phyloP scores from a whole-genome alignment of 92 coral and sea anemone genomes.

The Montipora capitata region DNA sequence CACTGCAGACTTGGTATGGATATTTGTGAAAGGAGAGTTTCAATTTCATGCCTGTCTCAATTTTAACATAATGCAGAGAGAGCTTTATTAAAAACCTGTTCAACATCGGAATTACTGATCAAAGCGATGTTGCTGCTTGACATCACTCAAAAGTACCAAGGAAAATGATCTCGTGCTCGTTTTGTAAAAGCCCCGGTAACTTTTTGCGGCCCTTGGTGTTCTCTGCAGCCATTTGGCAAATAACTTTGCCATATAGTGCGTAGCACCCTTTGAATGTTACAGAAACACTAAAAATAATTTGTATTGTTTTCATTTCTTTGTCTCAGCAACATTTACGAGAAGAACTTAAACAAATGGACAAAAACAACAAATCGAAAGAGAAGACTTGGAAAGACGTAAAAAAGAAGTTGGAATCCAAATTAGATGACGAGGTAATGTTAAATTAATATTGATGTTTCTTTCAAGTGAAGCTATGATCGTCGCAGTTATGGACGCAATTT shows the following conservation, averaged over 20 bases:
- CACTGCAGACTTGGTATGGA: conserved; percentile 81
- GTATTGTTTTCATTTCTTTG: not conserved
- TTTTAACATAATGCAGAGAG: too few relatives aligned
- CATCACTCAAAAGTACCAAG: not conserved
- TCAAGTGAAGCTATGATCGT: too few relatives aligned
- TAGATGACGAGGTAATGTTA: conserved; percentile 73
- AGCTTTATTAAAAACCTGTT: too few relatives aligned
- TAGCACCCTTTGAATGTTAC: too few relatives aligned
- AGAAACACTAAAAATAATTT: not conserved
- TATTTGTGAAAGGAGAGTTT: too few relatives aligned
- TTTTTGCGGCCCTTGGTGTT: too few relatives aligned
- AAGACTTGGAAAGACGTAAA: conserved; percentile 75
- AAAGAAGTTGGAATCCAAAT: conserved; percentile 70
- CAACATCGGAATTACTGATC: not conserved
- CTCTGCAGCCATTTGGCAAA: too few relatives aligned
- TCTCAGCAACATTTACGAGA: conserved; percentile 49
- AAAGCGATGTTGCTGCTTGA: not conserved
- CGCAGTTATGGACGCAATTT: too few relatives aligned
- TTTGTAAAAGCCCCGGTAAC: not conserved
- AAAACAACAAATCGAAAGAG: conserved; percentile 76
- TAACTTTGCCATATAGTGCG: too few relatives aligned
- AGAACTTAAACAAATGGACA: conserved; percentile 38
- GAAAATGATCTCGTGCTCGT: not conserved
- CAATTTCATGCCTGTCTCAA: too few relatives aligned
- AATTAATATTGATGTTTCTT: too few relatives aligned